Base-by-base conservation (phyloP, 2,113 vertebrate species). In the Haemorhous mexicanus region DNA sequence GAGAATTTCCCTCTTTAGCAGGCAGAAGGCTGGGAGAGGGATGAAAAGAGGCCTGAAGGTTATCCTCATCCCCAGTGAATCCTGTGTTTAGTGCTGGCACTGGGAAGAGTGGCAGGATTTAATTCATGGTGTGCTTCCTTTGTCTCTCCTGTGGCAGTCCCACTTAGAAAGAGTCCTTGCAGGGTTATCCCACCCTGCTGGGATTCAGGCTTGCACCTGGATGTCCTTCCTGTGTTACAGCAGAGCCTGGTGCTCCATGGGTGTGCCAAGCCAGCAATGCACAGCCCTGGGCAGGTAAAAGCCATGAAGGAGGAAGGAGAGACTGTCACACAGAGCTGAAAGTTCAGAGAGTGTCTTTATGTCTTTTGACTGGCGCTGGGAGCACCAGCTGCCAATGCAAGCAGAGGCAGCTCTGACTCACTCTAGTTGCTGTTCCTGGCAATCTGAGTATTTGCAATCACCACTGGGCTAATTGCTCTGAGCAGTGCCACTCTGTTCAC, bases 401-500 rank as follows among this genome's bases (percentile, higher is more conserved):
- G 87, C 63, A 61, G 52, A 16, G 85, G 78, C 15, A 87, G 78
- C 89, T 85, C 75, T 93, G 90, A 61, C 52, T 96, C 93, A 37
- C 67, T 19, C 0, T 27, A 78, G 61, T 43, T 78, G 75, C 90
- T 53, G 41, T 59, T 79, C 4, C 89, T 96, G 96, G 56, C 94
- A 94, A 0, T 83, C 8, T 20, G 92, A 59, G 9, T 81, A n/a
- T 93, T 88, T 94, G 94, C 81, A 86, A 20, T 94, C 93, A 85
- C 76, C 81, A 46, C 7, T n/a, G 92, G 80, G 84, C 85, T 96
- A 77, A 94, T 96, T 96, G 93, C 73, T 84, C 39, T n/a, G 92
- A 80, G 74, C 70, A 87, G 62, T 76, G 90, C 58, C 76, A 67
- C 69, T 86, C 53, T n/a, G 70, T 81, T 93, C 87, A 64, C 88